Evolutionary conservation across 2,113 vertebrate genomes (phyloP), one percentile per base, ranked within the genome.

Genomic region (Illadopsis cleaveri): DNA sequence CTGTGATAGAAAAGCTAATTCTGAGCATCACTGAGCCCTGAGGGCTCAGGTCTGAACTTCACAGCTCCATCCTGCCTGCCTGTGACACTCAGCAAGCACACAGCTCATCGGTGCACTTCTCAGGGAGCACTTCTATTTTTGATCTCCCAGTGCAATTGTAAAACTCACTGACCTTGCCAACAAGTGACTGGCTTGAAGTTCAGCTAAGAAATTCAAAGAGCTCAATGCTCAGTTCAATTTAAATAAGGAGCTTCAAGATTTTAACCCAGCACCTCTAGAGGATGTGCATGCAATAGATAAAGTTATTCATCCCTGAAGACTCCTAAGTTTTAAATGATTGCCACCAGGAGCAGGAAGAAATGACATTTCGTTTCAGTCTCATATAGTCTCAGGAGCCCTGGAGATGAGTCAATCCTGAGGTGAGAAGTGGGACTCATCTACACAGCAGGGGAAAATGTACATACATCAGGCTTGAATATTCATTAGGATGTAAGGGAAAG

Each of bases 231-330:
- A 30, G 77, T 10, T 72, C 84, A 83, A 95, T 91, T 93, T 84
- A 82, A 96, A 85, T 92, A 85, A 86, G 54, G 62, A 87, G 70
- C 84, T 94, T 89, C 81, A 85, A 50, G 69, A 91, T 90, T 87
- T 93, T 91, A 91, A 94, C 80, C 73, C 16, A 4, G 57, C 50
- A 87, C 37, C 70, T 91, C 87, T 65, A 28, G 86, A 95, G 89
- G 57, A 94, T 61, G 78, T 93, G 90, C 75, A 80, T 28, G 79
- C 58, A 61, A 77, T 71, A 94, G 87, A 86, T 86, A 94, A 94
- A 38, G 58, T 91, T 95, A 87, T 61, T 94, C 70, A 72, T 88
- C 82, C 79, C 89, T 56, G 58, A 95, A 88, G 82, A 93, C 66
- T 94, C 83, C 50, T 91, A 65, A 93, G 84, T 69, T 66, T 76